Conservation (phyloP, 2,797 vertebrate species). For the Eleutherodactylus coqui region DNA sequence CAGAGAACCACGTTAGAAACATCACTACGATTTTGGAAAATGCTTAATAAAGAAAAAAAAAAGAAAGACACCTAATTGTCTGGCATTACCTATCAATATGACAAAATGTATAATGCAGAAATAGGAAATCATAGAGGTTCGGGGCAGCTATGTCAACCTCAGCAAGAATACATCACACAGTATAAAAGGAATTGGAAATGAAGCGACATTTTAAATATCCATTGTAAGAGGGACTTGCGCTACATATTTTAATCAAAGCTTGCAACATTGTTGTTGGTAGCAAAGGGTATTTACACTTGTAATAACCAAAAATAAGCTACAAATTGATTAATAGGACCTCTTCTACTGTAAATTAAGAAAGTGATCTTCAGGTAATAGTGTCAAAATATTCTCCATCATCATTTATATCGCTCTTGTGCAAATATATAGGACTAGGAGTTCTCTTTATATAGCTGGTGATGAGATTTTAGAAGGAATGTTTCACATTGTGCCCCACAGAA, state of each 20-base stretch:
- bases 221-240: constrained; percentile 13
- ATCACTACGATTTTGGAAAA: constrained; percentile 30
- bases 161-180: constrained; percentile 42
- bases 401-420: constrained; percentile 13
- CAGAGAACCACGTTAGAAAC: constrained; percentile 41
- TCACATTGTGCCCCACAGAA: constrained; percentile 46
- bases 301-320: constrained; percentile 15
- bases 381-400: constrained; percentile 36
- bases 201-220: constrained; percentile 32
- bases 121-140: constrained; percentile 4
- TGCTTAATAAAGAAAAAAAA: constrained; percentile 25
- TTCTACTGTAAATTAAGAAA: constrained; percentile 35
- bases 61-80: neutral
- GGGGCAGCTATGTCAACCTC: constrained; percentile 19
- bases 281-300: constrained; percentile 56
- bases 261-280: constrained; percentile 15
- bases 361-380: neutral
- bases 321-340: neutral
- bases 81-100: constrained; percentile 27
- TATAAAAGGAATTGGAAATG: constrained; percentile 40
- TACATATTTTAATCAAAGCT: constrained; percentile 9
- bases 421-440: neutral
- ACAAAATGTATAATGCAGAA: constrained; percentile 20
- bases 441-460: constrained; percentile 45
- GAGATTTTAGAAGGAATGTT: constrained; percentile 54